Evolutionary conservation across 1,140 invertebrate genomes (phyloP), one percentile per base, ranked within the genome.

Genomic region (Achroia grisella): DNA sequence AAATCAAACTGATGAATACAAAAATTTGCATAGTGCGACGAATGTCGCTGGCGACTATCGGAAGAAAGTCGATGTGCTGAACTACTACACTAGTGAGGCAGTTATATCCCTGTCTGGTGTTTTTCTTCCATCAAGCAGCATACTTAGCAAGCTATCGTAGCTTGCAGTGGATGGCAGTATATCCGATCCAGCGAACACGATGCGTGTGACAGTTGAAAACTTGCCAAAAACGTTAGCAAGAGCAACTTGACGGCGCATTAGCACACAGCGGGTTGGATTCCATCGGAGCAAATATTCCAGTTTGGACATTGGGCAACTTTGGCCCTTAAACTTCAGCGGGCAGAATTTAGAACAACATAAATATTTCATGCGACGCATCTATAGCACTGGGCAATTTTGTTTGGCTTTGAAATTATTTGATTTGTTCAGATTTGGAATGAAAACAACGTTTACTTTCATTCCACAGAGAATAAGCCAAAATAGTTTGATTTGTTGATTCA

Each of bases 201-300:
- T 71, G 71, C 71, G 71, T 74, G 71, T 71, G 71, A 74, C 71
- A 74, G 65, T 74, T 74, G 71, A 74, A 52, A 59, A 58, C 61
- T 64, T 74, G 71, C 71, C 71, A 74, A 74, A 68, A 74, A 62
- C 62, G 58, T 57, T 55, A 53, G 58, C 54, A 53, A 48, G 56
- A 67, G 48, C 58, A 52, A 60, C 56, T 59, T 48, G 55, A 56
- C 58, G 57, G 52, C 56, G 58, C 67, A 64, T 73, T 73, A 66
- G 66, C 48, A 48, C 52, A 41, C 53, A 53, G 54, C 51, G 60
- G 48, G 57, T 51, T 56, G 66, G 53, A 63, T 63, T 66, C 62
- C 58, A 52, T 44, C 44, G 46, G 50, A 51, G 45, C 51, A 49
- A 59, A 56, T 52, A 56, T 56, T 48, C 43, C 43, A 32, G 11